Percentiles rank a stretch among this genome's conserved stretches.
phyloP scores from a whole-genome alignment of 2,113 vertebrate species.

The Leucosticte australis region DNA sequence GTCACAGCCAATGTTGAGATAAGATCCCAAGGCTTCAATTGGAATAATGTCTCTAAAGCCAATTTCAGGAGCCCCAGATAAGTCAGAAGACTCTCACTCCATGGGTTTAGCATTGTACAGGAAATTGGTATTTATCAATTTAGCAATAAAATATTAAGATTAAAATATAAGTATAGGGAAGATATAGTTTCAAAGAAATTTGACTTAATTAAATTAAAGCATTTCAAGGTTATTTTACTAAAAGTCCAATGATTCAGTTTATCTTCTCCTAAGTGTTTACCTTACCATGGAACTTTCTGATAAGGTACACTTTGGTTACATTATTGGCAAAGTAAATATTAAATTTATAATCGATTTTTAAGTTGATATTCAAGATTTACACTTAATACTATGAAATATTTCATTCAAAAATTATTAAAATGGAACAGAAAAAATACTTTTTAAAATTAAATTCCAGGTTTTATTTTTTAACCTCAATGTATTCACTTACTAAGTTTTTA shows the following conservation, averaged over 20 bases:
- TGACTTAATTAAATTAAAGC: not conserved
- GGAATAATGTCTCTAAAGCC: not conserved
- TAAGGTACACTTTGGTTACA: not conserved
- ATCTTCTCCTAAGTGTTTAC: not conserved
- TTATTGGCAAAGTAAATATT: not conserved
- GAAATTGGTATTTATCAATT: not conserved
- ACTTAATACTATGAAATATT: not conserved
- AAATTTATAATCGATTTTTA: not conserved
- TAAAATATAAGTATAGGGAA: not conserved
- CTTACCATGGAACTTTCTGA: not conserved
- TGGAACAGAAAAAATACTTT: not conserved
- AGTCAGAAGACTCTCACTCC: not conserved
- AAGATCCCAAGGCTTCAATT: not conserved
- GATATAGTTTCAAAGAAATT: not conserved
- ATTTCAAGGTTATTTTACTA: not conserved
- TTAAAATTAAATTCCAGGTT: not conserved
- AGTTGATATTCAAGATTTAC: not conserved
- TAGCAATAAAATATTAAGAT: not conserved
- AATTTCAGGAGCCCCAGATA: not conserved
- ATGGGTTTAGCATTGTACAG: not conserved
- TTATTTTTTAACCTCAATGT: not conserved
- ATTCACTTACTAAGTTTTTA: not conserved
- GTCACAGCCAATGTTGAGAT: not conserved
- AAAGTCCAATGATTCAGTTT: not conserved
- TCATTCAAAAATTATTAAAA: not conserved